phyloP scores from a whole-genome alignment of 2,113 vertebrate species.

The Mastomys coucha region DNA sequence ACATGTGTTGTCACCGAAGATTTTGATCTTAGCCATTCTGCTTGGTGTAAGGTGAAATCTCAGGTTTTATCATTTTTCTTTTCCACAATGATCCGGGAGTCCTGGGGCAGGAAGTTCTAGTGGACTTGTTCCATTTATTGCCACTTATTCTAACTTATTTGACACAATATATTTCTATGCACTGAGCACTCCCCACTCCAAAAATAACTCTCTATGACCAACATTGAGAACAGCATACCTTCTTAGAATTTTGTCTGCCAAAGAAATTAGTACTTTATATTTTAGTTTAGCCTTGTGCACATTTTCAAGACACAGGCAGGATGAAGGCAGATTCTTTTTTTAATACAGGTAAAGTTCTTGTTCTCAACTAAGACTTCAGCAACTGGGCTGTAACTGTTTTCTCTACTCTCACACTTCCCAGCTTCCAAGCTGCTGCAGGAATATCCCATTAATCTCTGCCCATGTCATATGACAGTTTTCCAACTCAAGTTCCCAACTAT shows the following conservation, averaged over 20 bases:
- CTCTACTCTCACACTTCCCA: not conserved
- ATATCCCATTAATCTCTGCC: not conserved
- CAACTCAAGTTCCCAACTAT: not conserved
- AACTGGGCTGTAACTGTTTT: not conserved
- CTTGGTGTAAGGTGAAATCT: no score
- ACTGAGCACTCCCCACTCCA: not conserved
- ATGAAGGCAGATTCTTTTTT: not conserved
- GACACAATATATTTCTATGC: not conserved
- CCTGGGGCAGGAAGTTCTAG: not conserved
- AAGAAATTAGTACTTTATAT: not conserved
- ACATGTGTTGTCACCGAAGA: no score
- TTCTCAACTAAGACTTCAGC: not conserved
- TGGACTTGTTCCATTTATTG: no score
- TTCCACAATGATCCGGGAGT: not conserved
- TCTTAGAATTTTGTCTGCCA: not conserved
- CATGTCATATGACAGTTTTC: not conserved
- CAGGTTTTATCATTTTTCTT: not conserved
- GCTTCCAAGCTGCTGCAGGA: not conserved
- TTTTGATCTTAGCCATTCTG: no score
- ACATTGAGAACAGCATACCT: not conserved
- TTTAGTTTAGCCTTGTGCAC: not conserved
- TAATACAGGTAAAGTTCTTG: not conserved
- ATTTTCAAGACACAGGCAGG: not conserved
- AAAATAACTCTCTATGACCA: not conserved
- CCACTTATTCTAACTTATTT: not conserved